Conservation (phyloP, 92 coral and sea anemone genomes). For the Zoanthus solanderi region DNA sequence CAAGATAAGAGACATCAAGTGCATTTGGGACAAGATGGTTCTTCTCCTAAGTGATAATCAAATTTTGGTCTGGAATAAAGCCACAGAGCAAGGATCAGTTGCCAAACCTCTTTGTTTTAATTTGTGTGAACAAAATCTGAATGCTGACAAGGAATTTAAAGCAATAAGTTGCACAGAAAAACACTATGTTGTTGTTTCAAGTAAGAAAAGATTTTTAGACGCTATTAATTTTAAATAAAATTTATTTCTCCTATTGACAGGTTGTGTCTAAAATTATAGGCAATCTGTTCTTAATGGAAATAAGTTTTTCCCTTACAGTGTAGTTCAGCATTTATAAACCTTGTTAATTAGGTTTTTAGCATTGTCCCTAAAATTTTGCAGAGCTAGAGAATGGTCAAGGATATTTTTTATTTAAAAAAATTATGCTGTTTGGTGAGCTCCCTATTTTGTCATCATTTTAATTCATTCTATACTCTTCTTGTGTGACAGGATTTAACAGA, state of each 20-base stretch:
- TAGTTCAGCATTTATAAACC: too few relatives aligned
- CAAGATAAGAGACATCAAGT: constrained; percentile 53
- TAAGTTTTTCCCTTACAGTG: too few relatives aligned
- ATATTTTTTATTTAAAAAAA: too few relatives aligned
- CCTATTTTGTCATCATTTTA: too few relatives aligned
- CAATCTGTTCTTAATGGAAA: not conserved
- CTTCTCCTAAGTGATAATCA: constrained; percentile 62
- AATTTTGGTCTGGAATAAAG: constrained; percentile 69
- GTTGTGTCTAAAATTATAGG: not conserved
- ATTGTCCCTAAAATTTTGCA: too few relatives aligned
- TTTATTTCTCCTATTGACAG: not conserved
- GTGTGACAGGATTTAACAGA: too few relatives aligned
- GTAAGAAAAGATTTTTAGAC: constrained; percentile 27
- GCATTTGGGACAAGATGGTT: constrained; percentile 68
- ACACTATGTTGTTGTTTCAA: constrained; percentile 53
- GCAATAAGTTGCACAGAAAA: constrained; percentile 69
- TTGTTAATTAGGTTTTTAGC: too few relatives aligned
- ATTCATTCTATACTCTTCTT: too few relatives aligned
- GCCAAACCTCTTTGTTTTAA: constrained; percentile 15
- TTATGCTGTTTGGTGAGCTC: too few relatives aligned
- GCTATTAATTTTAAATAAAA: not conserved
- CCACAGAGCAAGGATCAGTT: constrained; percentile 42
- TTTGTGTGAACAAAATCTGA: constrained; percentile 20
- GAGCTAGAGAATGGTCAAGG: too few relatives aligned
- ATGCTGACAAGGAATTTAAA: constrained; percentile 37